Percentiles rank a stretch among this genome's conserved stretches.
Conservation (phyloP, 1,140 invertebrate species). For the Heliconius nattereri region DNA sequence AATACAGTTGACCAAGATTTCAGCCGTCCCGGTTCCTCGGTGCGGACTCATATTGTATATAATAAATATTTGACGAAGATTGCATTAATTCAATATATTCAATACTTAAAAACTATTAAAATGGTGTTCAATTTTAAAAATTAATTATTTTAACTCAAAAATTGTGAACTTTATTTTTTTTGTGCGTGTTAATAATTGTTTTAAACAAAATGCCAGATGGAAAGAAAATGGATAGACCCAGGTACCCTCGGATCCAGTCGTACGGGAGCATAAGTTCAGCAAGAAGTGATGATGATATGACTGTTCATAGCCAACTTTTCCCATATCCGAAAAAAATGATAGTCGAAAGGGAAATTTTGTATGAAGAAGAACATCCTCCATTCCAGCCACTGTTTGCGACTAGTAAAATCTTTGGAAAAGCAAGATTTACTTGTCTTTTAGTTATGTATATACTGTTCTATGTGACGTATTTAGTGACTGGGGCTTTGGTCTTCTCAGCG, state of each 20-base stretch:
- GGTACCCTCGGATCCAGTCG: conserved; percentile 67
- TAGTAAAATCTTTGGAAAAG: conserved; percentile 68
- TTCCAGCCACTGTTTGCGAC: conserved; percentile 67
- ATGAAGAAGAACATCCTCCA: conserved; percentile 71
- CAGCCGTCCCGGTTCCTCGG: conserved; percentile 50
- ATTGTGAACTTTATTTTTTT: not conserved
- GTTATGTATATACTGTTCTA: conserved; percentile 85
- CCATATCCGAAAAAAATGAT: conserved; percentile 73
- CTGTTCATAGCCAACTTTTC: conserved; percentile 69
- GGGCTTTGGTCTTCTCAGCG: conserved; percentile 88
- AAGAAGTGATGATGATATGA: conserved; percentile 75
- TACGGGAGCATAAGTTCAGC: conserved; percentile 73
- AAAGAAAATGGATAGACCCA: conserved; percentile 55
- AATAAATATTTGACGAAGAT: conserved; percentile 4
- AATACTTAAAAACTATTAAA: not conserved
- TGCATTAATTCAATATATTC: conserved; percentile 12
- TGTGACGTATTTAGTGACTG: conserved; percentile 86
- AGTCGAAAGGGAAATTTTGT: conserved; percentile 62
- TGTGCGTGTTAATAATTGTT: not conserved
- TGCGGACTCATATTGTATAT: conserved; percentile 20
- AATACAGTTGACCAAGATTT: conserved; percentile 76
- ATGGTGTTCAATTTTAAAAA: not conserved
- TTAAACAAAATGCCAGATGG: conserved; percentile 14
- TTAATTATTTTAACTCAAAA: not conserved
- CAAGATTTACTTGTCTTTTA: conserved; percentile 77